Evolutionary conservation across 2,113 vertebrate species (phyloP), one percentile per base, ranked within the genome.

Genomic region (Blennius ocellaris): DNA sequence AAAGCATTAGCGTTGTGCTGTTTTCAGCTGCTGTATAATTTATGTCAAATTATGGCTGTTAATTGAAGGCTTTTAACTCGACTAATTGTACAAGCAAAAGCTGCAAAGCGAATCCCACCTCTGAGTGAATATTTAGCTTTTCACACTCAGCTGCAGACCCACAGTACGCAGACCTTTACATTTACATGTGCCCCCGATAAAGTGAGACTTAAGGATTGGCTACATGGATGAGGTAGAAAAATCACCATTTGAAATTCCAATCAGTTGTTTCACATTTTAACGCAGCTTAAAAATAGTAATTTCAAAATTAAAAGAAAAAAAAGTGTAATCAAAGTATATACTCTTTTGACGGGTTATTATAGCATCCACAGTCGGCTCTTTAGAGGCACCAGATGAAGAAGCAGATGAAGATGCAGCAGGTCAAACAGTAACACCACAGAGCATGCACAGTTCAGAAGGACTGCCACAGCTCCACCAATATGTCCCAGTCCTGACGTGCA

Each of bases 391-490:
- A 62, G 45, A 64, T 58, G 52, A 80, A 49, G 63, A 64, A 70
- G 45, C 30, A 58, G n/a, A 63, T 21, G 61, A 17, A 53, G 36
- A 69, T 39, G 39, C 37, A 48, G 15, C 4, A 47, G 6, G 43
- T 68, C 45, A 58, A 59, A 67, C 7, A 48, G 17, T n/a, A 68
- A 73, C 36, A 54, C 62, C 59, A 40, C 74, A 61, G 66, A 79
- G 67, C 82, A 82, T 83, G 83, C 84, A 70, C 62, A 60, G 64
- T 81, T 84, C 69, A 70, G 60, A 57, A n/a, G 4, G 7, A 15
- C 63, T 53, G 56, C 67, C 75, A 73, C 40, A 16, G 69, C 45
- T 56, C 3, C 14, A 55, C 56, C 76, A 60, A 21, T 76, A 15
- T 47, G 53, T 75, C 76, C 61, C 51, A 41, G 14, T 62, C 65